phyloP scores from a whole-genome alignment of 2,797 vertebrate genomes.

The Pterois miles region DNA sequence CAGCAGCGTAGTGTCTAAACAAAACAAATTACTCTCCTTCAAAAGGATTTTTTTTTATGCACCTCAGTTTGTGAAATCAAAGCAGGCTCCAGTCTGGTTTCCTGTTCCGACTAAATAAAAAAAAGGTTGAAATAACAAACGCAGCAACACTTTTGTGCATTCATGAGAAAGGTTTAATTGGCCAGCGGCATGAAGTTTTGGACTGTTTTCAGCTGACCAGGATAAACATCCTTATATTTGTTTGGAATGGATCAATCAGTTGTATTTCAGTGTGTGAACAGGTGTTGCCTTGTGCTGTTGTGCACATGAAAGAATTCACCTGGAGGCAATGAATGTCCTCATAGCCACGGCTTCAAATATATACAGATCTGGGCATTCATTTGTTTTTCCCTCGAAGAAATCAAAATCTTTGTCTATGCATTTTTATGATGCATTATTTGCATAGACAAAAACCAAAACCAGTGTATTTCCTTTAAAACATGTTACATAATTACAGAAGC shows the following conservation, averaged over 20 bases:
- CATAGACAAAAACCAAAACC: no score
- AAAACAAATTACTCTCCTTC: conserved; percentile 76
- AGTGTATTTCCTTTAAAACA: no score
- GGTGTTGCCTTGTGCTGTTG: not conserved
- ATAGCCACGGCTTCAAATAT: not conserved
- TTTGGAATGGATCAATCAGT: not conserved
- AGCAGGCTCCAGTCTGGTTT: conserved; percentile 14
- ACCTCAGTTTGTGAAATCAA: conserved; percentile 30
- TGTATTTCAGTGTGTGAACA: conserved; percentile 3
- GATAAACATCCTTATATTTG: not conserved
- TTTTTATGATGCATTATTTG: not conserved
- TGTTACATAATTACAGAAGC: no score
- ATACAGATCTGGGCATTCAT: not conserved
- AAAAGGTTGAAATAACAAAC: conserved; percentile 15
- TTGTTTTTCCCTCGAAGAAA: not conserved
- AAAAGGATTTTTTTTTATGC: conserved; percentile 39
- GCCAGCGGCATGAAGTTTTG: not conserved
- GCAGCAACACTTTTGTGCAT: not conserved
- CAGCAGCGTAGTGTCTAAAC: conserved; percentile 70
- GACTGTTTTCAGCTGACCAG: not conserved
- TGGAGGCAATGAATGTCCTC: not conserved
- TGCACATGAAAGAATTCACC: not conserved
- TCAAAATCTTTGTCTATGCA: not conserved
- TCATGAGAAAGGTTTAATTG: conserved; percentile 33
- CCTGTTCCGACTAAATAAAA: not conserved